Evolutionary conservation across 2,888 invertebrate species (phyloP).

Genomic region (Pycnomerus fuliginosus): DNA sequence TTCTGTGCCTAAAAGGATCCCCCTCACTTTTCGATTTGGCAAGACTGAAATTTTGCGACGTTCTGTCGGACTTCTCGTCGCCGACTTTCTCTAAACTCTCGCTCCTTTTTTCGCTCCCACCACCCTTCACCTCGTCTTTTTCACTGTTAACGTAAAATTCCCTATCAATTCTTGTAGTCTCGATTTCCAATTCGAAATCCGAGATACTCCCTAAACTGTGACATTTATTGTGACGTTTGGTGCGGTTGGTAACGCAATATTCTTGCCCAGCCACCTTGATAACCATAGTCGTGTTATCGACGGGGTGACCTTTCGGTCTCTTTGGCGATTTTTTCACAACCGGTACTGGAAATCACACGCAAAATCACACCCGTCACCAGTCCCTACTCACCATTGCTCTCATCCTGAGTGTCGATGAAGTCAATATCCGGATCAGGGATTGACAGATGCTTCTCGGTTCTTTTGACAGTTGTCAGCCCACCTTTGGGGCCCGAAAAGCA

Average conservation of each 20-base stretch:
- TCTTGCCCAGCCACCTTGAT: conserved; percentile 53
- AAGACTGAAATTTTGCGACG: conserved; percentile 26
- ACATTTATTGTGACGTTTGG: conserved; percentile 45
- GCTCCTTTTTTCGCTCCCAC: neutral
- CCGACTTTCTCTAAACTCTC: neutral
- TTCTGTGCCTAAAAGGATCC: conserved; percentile 46
- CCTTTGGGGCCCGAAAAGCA: conserved; percentile 81
- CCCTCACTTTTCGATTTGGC: conserved; percentile 52
- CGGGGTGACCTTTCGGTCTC: conserved; percentile 37
- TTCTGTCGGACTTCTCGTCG: too few species aligned
- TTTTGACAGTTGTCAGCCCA: conserved; percentile 73
- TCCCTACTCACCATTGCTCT: conserved; percentile 36
- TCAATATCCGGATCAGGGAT: conserved; percentile 69
- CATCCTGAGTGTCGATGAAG: conserved; percentile 63
- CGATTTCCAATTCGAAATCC: conserved; percentile 46
- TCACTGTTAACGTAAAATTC: conserved; percentile 30
- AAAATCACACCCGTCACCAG: neutral
- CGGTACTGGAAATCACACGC: conserved; percentile 11
- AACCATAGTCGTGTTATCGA: conserved; percentile 51
- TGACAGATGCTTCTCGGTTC: conserved; percentile 65
- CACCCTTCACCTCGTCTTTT: conserved; percentile 3
- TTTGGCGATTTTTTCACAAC: conserved; percentile 39
- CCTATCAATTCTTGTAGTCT: conserved; percentile 42
- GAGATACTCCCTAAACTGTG: conserved; percentile 50
- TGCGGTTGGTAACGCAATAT: conserved; percentile 50